A percentile compares a stretch with the other conserved stretches of the same genome.
Conservation (phyloP, 2,797 vertebrate genomes). For the Neosilurus hyrtlii region DNA sequence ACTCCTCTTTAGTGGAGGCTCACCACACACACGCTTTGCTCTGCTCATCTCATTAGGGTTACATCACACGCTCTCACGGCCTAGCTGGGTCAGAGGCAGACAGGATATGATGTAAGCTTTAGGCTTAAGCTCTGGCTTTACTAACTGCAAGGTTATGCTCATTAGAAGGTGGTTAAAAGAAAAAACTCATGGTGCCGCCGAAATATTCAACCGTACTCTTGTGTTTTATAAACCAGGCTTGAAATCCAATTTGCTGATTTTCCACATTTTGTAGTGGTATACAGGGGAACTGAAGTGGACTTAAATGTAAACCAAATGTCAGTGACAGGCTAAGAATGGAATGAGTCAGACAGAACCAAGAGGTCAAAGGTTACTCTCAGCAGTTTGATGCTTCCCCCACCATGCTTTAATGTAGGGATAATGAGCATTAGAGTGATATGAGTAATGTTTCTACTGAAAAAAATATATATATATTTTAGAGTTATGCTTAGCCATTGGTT, state of each 20-base stretch:
- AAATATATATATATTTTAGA: background rate
- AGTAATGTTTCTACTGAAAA: background rate
- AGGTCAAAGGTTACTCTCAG: background rate
- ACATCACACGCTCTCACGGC: slow-evolving; percentile 59
- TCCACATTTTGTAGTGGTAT: slow-evolving; percentile 1
- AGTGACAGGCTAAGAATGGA: background rate
- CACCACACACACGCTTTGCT: slow-evolving; percentile 62
- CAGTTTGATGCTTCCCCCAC: background rate
- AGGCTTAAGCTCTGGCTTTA: slow-evolving; percentile 27
- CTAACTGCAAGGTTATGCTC: slow-evolving; percentile 22
- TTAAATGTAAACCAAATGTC: background rate
- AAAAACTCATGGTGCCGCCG: background rate
- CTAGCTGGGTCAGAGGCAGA: slow-evolving; percentile 52
- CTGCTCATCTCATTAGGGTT: slow-evolving; percentile 58
- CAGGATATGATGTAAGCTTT: slow-evolving; percentile 65
- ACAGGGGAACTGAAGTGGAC: background rate
- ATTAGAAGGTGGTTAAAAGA: slow-evolving; percentile 16
- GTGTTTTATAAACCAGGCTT: background rate
- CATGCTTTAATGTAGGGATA: background rate
- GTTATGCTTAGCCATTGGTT: background rate
- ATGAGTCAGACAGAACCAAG: background rate
- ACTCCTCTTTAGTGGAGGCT: slow-evolving; percentile 58
- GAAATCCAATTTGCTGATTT: background rate
- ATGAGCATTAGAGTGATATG: background rate
- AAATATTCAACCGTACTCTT: background rate